These are phyloP conservation scores for Tetragnatha versicolor DNA, from an alignment of 1,140 invertebrate genomes.

Conservation along the genomic window DNA sequence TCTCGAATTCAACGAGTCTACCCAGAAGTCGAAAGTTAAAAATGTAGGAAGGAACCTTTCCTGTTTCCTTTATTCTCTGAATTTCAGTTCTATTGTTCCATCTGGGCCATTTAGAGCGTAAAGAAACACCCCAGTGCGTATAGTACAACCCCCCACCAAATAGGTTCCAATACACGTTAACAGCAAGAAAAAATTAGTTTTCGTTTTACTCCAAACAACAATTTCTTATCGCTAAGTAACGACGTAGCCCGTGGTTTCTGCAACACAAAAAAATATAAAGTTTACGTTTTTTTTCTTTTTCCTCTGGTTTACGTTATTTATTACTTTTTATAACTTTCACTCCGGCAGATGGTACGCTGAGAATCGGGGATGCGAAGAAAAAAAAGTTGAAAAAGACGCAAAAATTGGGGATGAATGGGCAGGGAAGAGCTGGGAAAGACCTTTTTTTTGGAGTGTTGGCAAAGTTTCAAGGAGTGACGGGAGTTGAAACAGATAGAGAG, in stretches of 20 bases:
- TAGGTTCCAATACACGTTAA: conserved; percentile 36
- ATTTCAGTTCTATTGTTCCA: conserved; percentile 12
- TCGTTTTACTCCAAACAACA: conserved; percentile 39
- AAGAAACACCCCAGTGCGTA: conserved; percentile 42
- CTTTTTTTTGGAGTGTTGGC: conserved; percentile 50
- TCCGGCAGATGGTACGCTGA: conserved; percentile 12
- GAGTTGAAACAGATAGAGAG: conserved; percentile 43
- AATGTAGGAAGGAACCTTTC: conserved; percentile 11
- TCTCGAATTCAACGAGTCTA: neutral
- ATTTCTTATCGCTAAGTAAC: conserved; percentile 53
- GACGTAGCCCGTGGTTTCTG: conserved; percentile 36
- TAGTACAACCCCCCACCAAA: conserved; percentile 17
- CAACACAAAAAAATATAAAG: conserved; percentile 1
- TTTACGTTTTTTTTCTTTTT: too few relatives aligned
- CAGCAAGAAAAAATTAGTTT: conserved; percentile 29
- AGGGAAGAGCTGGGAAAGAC: conserved; percentile 22
- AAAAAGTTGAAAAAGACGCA: conserved; percentile 3
- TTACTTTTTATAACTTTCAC: conserved; percentile 48
- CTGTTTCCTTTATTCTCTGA: neutral
- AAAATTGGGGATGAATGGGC: conserved; percentile 8
- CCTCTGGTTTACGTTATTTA: conserved; percentile 27
- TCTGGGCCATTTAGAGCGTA: conserved; percentile 37
- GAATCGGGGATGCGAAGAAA: neutral
- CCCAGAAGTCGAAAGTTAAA: neutral
- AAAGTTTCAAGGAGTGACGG: conserved; percentile 38